Percentiles rank a stretch among this genome's conserved stretches.
Evolutionary conservation across 2,888 invertebrate species (phyloP).

Genomic region (Synanthedon myopaeformis): DNA sequence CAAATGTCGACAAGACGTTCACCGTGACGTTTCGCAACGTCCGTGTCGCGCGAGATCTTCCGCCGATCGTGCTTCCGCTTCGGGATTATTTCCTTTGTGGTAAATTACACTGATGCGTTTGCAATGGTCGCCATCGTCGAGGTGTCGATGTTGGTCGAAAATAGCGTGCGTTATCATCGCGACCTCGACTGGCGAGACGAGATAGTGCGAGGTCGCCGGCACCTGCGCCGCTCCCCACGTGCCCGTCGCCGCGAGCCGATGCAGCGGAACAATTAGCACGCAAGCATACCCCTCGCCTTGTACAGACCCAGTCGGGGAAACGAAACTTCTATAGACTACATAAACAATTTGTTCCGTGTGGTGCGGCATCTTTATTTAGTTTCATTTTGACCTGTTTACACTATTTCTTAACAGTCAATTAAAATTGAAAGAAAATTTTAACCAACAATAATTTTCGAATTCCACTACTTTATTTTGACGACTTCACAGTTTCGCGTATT

Average conservation of each 20-base stretch:
- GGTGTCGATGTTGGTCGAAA: conserved; percentile 45
- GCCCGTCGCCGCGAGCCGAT: conserved; percentile 30
- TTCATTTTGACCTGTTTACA: too few species aligned
- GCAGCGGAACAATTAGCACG: conserved; percentile 30
- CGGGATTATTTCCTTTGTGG: conserved; percentile 31
- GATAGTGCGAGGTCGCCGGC: conserved; percentile 66
- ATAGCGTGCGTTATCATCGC: conserved; percentile 65
- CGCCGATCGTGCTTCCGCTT: conserved; percentile 32
- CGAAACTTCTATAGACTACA: too few species aligned
- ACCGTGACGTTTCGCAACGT: conserved; percentile 21
- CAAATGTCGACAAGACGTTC: conserved; percentile 20
- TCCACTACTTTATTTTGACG: neutral
- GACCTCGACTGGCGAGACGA: conserved; percentile 63
- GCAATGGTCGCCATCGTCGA: conserved; percentile 50
- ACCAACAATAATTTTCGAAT: neutral
- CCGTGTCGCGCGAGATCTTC: conserved; percentile 15
- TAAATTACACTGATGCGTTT: conserved; percentile 45
- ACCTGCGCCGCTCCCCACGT: conserved; percentile 56
- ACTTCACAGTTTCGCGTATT: neutral
- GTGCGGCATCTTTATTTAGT: too few species aligned
- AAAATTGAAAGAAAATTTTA: neutral
- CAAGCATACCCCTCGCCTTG: too few species aligned
- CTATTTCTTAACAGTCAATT: too few species aligned
- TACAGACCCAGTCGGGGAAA: too few species aligned
- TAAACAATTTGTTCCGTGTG: too few species aligned